These are phyloP conservation scores for Dryadula phaetusa DNA, from an alignment of 2,888 invertebrate species.

Conservation along the genomic window DNA sequence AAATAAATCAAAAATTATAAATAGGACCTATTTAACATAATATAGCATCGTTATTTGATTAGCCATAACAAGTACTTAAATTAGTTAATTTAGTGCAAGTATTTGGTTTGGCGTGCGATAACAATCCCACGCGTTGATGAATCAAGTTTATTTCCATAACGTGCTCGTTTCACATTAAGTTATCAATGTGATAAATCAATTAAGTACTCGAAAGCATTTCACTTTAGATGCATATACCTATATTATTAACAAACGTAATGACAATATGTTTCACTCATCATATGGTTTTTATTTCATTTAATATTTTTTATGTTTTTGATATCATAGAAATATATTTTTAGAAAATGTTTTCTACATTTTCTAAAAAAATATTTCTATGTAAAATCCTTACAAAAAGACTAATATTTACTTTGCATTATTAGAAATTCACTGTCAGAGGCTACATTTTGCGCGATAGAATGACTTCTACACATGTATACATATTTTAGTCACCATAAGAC, in stretches of 20 bases:
- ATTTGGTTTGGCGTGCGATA: slow-evolving; percentile 40
- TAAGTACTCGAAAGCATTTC: slow-evolving; percentile 14
- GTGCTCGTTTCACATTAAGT: slow-evolving; percentile 33
- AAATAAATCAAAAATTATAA: not conserved
- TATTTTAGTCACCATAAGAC: slow-evolving; percentile 3
- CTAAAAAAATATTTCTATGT: too few species aligned
- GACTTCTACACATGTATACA: not conserved
- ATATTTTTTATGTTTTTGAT: too few species aligned
- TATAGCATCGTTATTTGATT: slow-evolving; percentile 33
- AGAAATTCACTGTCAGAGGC: not conserved
- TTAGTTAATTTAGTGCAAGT: slow-evolving; percentile 37
- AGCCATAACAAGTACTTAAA: slow-evolving; percentile 22
- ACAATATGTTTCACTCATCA: not conserved
- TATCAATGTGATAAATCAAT: slow-evolving; percentile 31
- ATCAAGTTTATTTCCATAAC: slow-evolving; percentile 40
- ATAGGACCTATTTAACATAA: not conserved
- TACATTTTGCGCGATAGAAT: not conserved
- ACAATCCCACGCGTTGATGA: slow-evolving; percentile 38
- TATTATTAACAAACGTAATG: not conserved
- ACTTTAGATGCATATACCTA: not conserved
- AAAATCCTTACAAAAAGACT: too few species aligned
- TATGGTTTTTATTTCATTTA: not conserved
- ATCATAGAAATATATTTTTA: too few species aligned
- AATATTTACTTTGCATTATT: not conserved
- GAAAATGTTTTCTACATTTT: too few species aligned